Conservation (phyloP, 1,140 invertebrate genomes). For the Apis cerana region DNA sequence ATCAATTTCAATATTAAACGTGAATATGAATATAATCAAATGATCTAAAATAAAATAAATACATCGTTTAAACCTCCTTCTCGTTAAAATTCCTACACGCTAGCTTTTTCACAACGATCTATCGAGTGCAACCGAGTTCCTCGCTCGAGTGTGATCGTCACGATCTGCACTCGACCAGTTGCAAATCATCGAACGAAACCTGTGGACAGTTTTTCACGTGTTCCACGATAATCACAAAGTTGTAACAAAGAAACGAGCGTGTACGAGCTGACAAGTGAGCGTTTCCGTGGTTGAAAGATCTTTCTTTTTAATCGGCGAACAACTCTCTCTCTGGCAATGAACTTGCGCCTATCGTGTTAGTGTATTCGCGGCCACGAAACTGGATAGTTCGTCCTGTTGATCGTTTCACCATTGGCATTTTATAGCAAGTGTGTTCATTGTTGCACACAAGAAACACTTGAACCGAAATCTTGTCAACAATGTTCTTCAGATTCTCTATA, state of each 20-base stretch:
- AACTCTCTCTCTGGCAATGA: slow-evolving; percentile 79
- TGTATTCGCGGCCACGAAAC: slow-evolving; percentile 75
- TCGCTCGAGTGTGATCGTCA: neutral
- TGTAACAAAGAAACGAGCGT: neutral
- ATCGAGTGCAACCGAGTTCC: neutral
- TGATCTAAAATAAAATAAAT: neutral
- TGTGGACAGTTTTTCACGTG: neutral
- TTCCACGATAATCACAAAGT: neutral
- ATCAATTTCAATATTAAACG: neutral
- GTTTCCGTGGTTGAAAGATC: slow-evolving; percentile 50
- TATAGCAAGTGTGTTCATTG: neutral
- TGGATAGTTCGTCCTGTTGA: slow-evolving; percentile 59
- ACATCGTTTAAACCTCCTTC: too few species aligned
- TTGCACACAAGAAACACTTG: neutral
- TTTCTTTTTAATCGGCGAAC: slow-evolving; percentile 69
- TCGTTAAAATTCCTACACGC: neutral
- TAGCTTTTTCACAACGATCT: neutral
- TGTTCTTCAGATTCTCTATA: slow-evolving; percentile 78
- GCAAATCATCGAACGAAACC: too few species aligned
- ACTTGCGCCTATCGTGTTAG: slow-evolving; percentile 74
- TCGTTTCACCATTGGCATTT: slow-evolving; percentile 6
- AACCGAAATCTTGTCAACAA: slow-evolving; percentile 32
- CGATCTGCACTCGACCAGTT: neutral
- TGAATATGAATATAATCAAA: neutral
- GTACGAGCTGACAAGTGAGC: neutral